Base-by-base conservation (phyloP, 2,888 invertebrate genomes). In the Drosophila sordidula region DNA sequence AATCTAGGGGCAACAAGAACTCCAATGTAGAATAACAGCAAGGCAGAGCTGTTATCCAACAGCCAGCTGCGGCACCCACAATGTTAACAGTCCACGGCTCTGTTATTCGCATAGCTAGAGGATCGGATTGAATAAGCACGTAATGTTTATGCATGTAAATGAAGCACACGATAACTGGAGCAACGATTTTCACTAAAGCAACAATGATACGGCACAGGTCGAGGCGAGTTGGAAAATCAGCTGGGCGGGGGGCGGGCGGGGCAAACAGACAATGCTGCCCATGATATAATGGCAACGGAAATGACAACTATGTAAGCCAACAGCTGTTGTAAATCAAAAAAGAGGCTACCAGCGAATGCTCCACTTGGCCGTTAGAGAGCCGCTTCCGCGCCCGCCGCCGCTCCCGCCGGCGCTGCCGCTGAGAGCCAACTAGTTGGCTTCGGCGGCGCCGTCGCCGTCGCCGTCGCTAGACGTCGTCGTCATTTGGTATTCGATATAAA, bases 211-310 rank as follows among this genome's bases (percentile, higher is more conserved):
- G 34, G 34, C 65, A 57, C 71, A 63, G 62, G 72, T 72, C 77
- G 74, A 63, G 77, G 74, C 55, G 55, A 71, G 46, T 38, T 55
- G 66, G 25, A 63, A 72, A 75, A 73, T 57, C 75, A 65, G 74
- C 59, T 73, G 64, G 47, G 57, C 44, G 6, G 14, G n/a, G n/a
- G 39, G 39, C 8, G 14, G 5, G 22, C 16, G 50, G 25, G 36
- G 38, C 9, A 29, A 26, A 32, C 49, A 71, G 61, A 87, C 81
- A 75, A 80, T 83, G 65, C 64, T 66, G 71, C 62, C 71, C 84
- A 81, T 84, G 87, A 86, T 87, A 87, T 68, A 84, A 80, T 78
- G 87, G 70, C 84, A 87, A 87, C 82, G 81, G 81, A 81, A 81
- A 83, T 78, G 84, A 68, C 81, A 70, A 51, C 73, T 50, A 57